phyloP scores from a whole-genome alignment of 2,888 invertebrate genomes.

The Callimorpha dominula region DNA sequence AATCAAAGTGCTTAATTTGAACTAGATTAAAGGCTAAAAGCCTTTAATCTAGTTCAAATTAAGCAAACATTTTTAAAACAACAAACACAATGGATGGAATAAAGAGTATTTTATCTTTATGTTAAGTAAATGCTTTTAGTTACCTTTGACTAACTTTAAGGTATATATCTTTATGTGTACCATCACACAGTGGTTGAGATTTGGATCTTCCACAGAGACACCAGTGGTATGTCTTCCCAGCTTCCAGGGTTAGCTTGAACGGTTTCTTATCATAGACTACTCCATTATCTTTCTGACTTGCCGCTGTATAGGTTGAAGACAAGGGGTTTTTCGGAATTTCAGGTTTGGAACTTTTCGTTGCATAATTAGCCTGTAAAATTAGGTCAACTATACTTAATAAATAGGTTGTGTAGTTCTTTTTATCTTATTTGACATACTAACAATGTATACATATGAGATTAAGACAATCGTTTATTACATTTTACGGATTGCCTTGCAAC shows the following conservation, averaged over 20 bases:
- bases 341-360: slow-evolving; percentile 75
- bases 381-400: slow-evolving; percentile 6
- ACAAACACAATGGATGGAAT: no score
- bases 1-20: no score
- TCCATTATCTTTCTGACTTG: slow-evolving; percentile 90
- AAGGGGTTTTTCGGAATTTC: slow-evolving; percentile 90
- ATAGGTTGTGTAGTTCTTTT: neutral
- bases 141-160: slow-evolving; percentile 91
- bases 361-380: slow-evolving; percentile 67
- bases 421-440: neutral
- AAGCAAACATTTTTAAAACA: no score
- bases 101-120: neutral
- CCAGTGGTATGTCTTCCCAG: slow-evolving; percentile 94
- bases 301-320: slow-evolving; percentile 87
- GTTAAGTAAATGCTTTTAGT: neutral
- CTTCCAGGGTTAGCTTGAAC: slow-evolving; percentile 91
- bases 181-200: slow-evolving; percentile 97
- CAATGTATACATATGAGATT: neutral
- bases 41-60: no score
- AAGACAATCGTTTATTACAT: neutral
- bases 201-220: slow-evolving; percentile 98
- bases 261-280: slow-evolving; percentile 95
- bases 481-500: neutral
- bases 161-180: slow-evolving; percentile 93
- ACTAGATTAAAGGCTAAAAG: no score